phyloP scores from a whole-genome alignment of 92 coral and sea anemone species.

The Bergia puertoricense region DNA sequence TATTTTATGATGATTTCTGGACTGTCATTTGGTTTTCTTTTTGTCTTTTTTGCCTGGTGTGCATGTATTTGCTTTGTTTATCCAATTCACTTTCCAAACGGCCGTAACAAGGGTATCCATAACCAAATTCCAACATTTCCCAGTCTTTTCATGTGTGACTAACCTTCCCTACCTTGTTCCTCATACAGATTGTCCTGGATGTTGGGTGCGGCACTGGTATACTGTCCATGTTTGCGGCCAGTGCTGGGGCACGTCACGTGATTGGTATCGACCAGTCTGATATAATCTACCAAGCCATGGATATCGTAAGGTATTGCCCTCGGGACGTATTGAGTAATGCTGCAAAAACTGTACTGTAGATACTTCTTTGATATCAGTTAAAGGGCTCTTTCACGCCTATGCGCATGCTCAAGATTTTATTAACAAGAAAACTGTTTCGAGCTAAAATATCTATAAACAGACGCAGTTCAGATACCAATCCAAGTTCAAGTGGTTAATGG shows the following conservation, averaged over 20 bases:
- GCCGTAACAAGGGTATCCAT: not conserved
- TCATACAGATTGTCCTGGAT: slow-evolving; percentile 77
- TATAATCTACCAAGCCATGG: slow-evolving; percentile 96
- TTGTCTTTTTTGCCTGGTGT: not conserved
- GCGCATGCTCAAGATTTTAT: no score
- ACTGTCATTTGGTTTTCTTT: not conserved
- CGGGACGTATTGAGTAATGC: no score
- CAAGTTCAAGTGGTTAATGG: no score
- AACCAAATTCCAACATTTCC: not conserved
- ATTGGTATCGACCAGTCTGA: slow-evolving; percentile 96
- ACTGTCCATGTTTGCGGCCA: slow-evolving; percentile 97
- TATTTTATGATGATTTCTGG: no score
- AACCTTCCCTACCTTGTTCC: not conserved
- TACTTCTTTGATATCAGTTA: no score
- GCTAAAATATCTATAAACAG: no score
- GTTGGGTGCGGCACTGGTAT: slow-evolving; percentile 99
- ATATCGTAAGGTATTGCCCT: slow-evolving; percentile 76
- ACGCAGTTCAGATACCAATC: no score
- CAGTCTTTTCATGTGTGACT: not conserved
- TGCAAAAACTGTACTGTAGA: no score
- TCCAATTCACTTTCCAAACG: no score
- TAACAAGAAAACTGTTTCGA: no score
- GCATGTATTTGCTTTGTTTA: no score
- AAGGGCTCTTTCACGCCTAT: no score
- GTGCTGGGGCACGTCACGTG: slow-evolving; percentile 92